phyloP scores from a whole-genome alignment of 2,888 invertebrate species.

The Tachina fera region DNA sequence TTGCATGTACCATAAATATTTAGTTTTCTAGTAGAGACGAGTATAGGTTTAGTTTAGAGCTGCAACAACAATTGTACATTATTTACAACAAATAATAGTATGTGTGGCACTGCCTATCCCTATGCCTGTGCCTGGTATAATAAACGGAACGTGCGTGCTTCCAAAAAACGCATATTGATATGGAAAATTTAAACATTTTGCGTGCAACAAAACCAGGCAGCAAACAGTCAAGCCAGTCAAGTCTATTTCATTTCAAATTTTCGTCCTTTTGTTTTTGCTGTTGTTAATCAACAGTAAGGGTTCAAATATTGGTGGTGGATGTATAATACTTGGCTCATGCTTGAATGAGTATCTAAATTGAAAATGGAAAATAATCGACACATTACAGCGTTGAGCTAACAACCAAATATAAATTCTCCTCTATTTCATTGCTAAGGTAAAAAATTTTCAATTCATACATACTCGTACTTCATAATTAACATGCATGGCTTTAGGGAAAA shows the following conservation, averaged over 20 bases:
- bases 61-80: slow-evolving; percentile 14
- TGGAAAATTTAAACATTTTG: slow-evolving; percentile 68
- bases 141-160: not conserved
- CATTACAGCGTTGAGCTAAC: not conserved
- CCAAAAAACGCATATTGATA: slow-evolving; percentile 38
- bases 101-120: slow-evolving; percentile 54
- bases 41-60: not conserved
- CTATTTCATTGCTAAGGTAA: slow-evolving; percentile 17
- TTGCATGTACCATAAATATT: not conserved
- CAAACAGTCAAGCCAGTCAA: not conserved
- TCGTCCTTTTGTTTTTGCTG: not conserved
- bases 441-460: not conserved
- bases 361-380: slow-evolving; percentile 62
- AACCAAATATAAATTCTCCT: not conserved
- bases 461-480: slow-evolving; percentile 46
- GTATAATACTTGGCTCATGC: slow-evolving; percentile 53
- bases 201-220: slow-evolving; percentile 54
- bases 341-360: slow-evolving; percentile 63
- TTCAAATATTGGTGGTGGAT: slow-evolving; percentile 60
- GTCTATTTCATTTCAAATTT: slow-evolving; percentile 25
- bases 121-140: not conserved
- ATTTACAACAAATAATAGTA: slow-evolving; percentile 46
- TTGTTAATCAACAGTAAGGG: slow-evolving; percentile 68
- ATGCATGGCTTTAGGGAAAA: slow-evolving; percentile 47
- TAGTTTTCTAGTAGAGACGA: not conserved